Conservation (phyloP, 2,797 vertebrate genomes). For the Anableps anableps region DNA sequence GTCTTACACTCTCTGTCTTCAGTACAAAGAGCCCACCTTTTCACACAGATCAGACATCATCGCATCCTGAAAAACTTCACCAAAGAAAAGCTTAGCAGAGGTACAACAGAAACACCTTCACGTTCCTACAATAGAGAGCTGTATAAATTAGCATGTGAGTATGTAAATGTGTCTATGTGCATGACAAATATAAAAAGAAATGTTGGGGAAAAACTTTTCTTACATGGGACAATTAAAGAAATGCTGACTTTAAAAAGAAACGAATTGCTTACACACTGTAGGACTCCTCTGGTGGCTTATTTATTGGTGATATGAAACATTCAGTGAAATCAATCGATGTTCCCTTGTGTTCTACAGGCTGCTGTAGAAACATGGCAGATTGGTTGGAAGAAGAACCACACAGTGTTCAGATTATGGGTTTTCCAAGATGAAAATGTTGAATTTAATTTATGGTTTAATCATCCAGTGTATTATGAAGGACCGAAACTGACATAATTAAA, state of each 20-base stretch:
- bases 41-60: conserved; percentile 62
- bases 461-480: no score
- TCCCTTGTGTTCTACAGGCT: neutral
- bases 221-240: neutral
- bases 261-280: neutral
- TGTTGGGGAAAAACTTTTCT: neutral
- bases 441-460: neutral
- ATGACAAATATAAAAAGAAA: neutral
- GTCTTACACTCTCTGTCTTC: conserved; percentile 38
- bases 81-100: conserved; percentile 51
- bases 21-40: conserved; percentile 51
- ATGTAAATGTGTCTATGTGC: conserved; percentile 15
- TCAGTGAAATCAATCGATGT: neutral
- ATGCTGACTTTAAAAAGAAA: neutral
- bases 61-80: conserved; percentile 57
- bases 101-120: conserved; percentile 18
- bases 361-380: neutral
- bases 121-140: conserved; percentile 33
- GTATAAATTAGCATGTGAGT: conserved; percentile 18
- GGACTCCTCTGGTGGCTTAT: neutral
- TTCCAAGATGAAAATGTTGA: neutral
- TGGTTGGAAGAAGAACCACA: no score
- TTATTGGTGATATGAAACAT: neutral
- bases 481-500: no score
- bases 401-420: neutral